Evolutionary conservation across 2,797 vertebrate genomes (phyloP).

Genomic region (Coccyzus lansbergi): DNA sequence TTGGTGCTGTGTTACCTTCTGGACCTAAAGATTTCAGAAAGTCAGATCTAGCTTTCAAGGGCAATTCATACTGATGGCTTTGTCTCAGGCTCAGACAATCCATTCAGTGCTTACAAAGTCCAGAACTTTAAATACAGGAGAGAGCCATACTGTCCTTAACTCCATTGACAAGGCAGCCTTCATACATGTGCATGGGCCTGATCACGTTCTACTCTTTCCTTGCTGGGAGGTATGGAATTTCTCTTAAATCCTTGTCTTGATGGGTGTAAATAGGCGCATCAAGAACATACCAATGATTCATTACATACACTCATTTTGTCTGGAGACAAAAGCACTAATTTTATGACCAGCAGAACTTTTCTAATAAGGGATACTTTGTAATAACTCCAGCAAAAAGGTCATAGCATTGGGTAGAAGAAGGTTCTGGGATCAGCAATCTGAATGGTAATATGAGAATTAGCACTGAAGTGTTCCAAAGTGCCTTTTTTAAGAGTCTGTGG

Average conservation of each 20-base stretch:
- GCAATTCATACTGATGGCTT: not conserved
- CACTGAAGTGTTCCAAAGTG: not conserved
- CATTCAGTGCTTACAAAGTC: not conserved
- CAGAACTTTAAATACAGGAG: not conserved
- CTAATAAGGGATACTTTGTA: not conserved
- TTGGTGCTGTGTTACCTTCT: not conserved
- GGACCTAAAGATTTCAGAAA: not conserved
- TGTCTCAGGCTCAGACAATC: not conserved
- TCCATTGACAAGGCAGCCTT: not conserved
- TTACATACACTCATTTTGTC: not conserved
- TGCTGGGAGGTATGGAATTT: not conserved
- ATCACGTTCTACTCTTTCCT: not conserved
- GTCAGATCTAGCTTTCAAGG: not conserved
- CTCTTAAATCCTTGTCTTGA: not conserved
- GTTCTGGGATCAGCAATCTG: not conserved
- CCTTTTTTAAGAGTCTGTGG: not conserved
- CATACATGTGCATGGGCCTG: not conserved
- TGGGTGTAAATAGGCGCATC: not conserved
- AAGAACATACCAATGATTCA: not conserved
- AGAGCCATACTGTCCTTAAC: not conserved
- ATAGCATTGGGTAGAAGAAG: not conserved
- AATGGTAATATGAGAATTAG: not conserved
- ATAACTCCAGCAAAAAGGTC: not conserved
- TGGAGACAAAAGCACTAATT: not conserved
- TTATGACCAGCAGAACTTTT: not conserved